Conservation (phyloP, 2,888 invertebrate species). For the Diadegma fenestrale region DNA sequence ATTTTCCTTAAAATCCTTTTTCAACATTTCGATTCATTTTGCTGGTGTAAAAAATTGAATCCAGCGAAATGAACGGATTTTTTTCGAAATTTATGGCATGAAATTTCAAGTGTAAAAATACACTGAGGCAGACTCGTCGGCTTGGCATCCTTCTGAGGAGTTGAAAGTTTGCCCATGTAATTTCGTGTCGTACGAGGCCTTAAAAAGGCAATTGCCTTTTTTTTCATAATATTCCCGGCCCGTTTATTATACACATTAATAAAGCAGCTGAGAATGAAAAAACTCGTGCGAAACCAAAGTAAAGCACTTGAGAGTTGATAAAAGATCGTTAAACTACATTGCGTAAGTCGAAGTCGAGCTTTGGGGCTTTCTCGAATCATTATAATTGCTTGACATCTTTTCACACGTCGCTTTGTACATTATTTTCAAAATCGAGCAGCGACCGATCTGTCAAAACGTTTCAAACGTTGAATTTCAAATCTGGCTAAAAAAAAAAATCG, state of each 20-base stretch:
- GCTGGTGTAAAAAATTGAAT: neutral
- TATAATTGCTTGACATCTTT: neutral
- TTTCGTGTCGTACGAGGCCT: neutral
- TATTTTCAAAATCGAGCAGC: neutral
- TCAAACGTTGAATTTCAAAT: neutral
- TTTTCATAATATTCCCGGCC: neutral
- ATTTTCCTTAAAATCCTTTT: neutral
- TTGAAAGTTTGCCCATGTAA: neutral
- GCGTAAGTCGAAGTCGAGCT: neutral
- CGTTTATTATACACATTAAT: neutral
- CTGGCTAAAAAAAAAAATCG: too few species aligned
- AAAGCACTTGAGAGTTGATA: slow-evolving; percentile 1
- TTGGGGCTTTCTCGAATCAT: neutral
- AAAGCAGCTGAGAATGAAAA: neutral
- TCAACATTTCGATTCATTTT: neutral
- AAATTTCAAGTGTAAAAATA: neutral
- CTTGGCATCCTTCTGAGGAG: neutral
- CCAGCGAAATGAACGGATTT: neutral
- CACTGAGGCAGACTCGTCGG: neutral
- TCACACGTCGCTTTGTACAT: neutral
- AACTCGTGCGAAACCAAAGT: neutral
- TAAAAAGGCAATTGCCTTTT: neutral
- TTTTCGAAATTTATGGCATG: neutral
- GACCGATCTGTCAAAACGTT: neutral
- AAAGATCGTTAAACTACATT: neutral